Base-by-base conservation (phyloP, 2,113 vertebrate genomes). In the Willisornis vidua region DNA sequence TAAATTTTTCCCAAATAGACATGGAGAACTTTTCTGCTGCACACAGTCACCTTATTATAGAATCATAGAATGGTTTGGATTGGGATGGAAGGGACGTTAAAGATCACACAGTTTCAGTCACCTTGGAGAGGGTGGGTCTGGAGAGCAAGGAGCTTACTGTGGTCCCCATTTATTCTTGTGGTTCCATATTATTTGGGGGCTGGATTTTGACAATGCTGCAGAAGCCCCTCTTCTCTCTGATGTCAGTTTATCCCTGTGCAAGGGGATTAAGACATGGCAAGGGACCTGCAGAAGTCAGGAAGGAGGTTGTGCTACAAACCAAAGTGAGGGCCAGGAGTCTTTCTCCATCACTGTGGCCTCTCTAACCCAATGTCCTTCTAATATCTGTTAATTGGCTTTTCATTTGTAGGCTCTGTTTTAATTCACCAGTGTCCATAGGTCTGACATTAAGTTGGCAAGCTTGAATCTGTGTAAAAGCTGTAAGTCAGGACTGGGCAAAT, bases 351-450 rank as follows among this genome's bases (percentile, higher is more conserved):
- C 57, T 33, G 61, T 61, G 72, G 80, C 86, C 73, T 90, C 73
- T 92, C 85, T 8, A 6, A 92, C 88, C 96, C 95, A 57, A 39
- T 75, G 75, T 86, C 90, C 72, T 48, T 37, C 85, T 95, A 90
- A 93, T 95, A 93, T 77, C 95, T 85, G 52, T 68, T 94, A 92
- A 96, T 94, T 24, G 3, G 92, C 83, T 95, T 95, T 86, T 48
- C 72, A 10, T 78, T 67, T 72, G 93, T 92, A 48, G 94, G 57
- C 76, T 88, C 82, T 2, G 0, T 94, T 90, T 94, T 88, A 71
- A 92, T 78, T 88, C 76, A 35, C 68, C 4, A 2, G 12, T 58
- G 90, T 17, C 63, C 33, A 1, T 57, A 80, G 78, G 87, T 87
- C 91, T 1, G 2, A 52, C 75, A 18, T 80, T 76, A 89, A 93